Base-by-base conservation (phyloP, 2,797 vertebrate genomes). In the Agapornis canus region DNA sequence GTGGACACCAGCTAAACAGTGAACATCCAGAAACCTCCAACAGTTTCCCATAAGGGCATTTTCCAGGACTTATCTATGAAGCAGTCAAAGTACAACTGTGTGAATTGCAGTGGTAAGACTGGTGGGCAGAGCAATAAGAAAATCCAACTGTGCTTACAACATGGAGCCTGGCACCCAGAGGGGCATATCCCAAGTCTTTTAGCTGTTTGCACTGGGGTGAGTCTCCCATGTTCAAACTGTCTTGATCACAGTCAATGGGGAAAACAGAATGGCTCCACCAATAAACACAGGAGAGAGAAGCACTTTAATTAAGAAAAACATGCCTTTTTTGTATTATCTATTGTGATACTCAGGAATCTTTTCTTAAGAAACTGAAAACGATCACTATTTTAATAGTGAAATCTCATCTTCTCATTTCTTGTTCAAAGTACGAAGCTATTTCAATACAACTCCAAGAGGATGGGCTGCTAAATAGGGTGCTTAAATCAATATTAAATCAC, bases 401-500 rank as follows among this genome's bases (percentile, higher is more conserved):
- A 85, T 87, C 78, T 87, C 78, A 42, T 82, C 84, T 93, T 82
- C 61, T 60, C 16, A 57, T 22, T 77, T 37, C 76, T 91, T 68
- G 57, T 87, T 94, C 4, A 0, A 81, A 92, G 57, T 57, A 94
- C 5, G 3, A 87, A 78, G 49, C 56, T 75, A 78, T 86, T 95
- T 86, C 25, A 8, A 91, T 92, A 77, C 72, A 82, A 27, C 65
- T 92, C 72, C 40, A 64, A 85, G 68, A 92, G 57, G 52, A 68
- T 32, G n/a, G 72, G 76, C 26, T 82, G 78, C 61, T 94, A 96
- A 94, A 95, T 86, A 87, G 48, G 57, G 75, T 88, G 72, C 57
- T 42, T 92, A 82, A 64, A 75, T 94, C 94, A 91, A 91, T 91
- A 94, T 82, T 94, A 94, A 95, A 92, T 94, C 94, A 91, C 68